Evolutionary conservation across 64 coral and sea anemone species (phyloP).

Genomic region (Montipora capricornis): DNA sequence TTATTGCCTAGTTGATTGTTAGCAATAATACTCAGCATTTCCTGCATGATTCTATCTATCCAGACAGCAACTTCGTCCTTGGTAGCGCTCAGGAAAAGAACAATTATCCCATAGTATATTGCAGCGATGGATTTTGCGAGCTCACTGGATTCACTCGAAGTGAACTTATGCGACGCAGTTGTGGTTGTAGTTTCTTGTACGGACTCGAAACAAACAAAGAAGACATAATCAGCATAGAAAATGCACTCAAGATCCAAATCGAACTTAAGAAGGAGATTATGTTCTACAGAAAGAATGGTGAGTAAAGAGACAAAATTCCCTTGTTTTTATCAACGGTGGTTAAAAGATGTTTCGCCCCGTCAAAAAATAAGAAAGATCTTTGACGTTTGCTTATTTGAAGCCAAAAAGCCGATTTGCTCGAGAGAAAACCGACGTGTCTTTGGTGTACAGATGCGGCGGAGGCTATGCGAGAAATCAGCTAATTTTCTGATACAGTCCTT

Average conservation of each 20-base stretch:
- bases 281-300: slow-evolving; percentile 95
- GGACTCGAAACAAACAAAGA: slow-evolving; percentile 89
- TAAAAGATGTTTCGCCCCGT: background rate
- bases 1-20: slow-evolving; percentile 55
- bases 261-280: slow-evolving; percentile 94
- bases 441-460: background rate
- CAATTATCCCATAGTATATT: slow-evolving; percentile 95
- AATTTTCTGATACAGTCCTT: background rate
- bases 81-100: slow-evolving; percentile 93
- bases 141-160: slow-evolving; percentile 90
- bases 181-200: slow-evolving; percentile 87
- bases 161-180: slow-evolving; percentile 88
- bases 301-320: background rate
- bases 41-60: slow-evolving; percentile 22
- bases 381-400: background rate
- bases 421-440: background rate
- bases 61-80: slow-evolving; percentile 95
- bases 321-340: background rate
- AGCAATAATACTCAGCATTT: slow-evolving; percentile 58
- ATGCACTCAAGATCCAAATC: slow-evolving; percentile 73
- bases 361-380: background rate
- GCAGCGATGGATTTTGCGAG: slow-evolving; percentile 95
- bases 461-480: background rate
- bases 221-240: slow-evolving; percentile 79
- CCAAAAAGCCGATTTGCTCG: background rate